Base-by-base conservation (phyloP, 2,888 invertebrate species). In the Apoderus coryli region DNA sequence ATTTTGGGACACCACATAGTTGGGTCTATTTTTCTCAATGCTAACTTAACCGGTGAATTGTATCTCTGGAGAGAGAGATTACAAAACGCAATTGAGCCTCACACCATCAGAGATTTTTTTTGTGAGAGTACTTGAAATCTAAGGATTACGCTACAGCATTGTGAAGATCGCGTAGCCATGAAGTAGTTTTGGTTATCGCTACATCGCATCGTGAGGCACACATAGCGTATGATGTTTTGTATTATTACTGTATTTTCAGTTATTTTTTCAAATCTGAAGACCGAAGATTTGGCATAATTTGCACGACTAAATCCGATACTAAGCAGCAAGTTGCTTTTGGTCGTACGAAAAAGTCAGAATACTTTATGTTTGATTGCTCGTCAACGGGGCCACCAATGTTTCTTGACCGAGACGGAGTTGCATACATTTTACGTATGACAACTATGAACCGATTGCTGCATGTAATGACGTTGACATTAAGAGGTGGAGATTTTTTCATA, bases 341-440 rank as follows among this genome's bases (percentile, higher is more conserved):
- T 3, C 57, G 56, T 39, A 37, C 48, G 2, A 38, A 42, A 15
- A 59, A 57, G 1, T 46, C 52, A 9, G 73, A 73, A 7, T 76
- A 72, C 45, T 76, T 72, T 41, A 67, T 76, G 69, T 76, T 65
- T 46, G 76, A 76, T 44, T 71, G 71, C 40, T 71, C 72, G 50
- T 65, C 65, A 36, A 56, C 60, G 40, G 74, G 75, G 4, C 54
- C 62, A 3, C 75, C 74, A 0, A 49, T 74, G 43, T 76, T 72
- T 46, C 53, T 62, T 15, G 66, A 69, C 2, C 65, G 30, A 24
- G 34, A n/a, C 13, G 55, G 54, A 10, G 57, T 63, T 5, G 60
- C 72, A 0, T 76, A 75, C 44, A 56, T 72, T 26, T 50, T 76
- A 26, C 64, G 71, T 39, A 43, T 36, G 35, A 47, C 48, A 1